Percentiles rank a stretch among this genome's conserved stretches.
These are phyloP conservation scores for Caenorhabditis imperialis DNA, from an alignment of 2,888 invertebrate species.

Conservation along the genomic window DNA sequence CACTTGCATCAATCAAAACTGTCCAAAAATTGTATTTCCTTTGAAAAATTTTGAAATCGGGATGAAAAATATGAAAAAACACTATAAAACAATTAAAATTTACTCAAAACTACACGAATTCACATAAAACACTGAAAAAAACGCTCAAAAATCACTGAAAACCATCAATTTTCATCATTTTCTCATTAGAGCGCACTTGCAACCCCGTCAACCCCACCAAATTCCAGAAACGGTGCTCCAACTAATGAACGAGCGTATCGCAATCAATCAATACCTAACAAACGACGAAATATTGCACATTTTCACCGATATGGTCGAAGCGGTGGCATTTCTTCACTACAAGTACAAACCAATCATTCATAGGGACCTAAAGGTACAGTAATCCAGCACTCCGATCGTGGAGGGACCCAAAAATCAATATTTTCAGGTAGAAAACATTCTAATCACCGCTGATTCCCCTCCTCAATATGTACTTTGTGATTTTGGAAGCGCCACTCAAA, in stretches of 20 bases:
- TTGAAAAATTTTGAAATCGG: too few species aligned
- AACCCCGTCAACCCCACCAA: too few species aligned
- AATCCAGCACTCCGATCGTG: slow-evolving; percentile 90
- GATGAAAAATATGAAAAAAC: too few species aligned
- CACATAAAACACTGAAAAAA: too few species aligned
- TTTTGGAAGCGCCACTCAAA: slow-evolving; percentile 93
- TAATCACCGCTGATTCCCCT: slow-evolving; percentile 83
- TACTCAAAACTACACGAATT: too few species aligned
- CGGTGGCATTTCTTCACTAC: slow-evolving; percentile 90
- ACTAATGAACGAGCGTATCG: slow-evolving; percentile 86
- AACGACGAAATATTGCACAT: slow-evolving; percentile 84
- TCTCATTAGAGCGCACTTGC: too few species aligned
- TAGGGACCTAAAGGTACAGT: slow-evolving; percentile 88
- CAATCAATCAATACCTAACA: slow-evolving; percentile 77
- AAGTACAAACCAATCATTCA: slow-evolving; percentile 94
- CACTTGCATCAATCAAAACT: too few species aligned
- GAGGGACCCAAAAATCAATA: slow-evolving; percentile 81
- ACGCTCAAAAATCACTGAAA: too few species aligned
- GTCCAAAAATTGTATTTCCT: too few species aligned
- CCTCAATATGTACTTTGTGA: slow-evolving; percentile 88
- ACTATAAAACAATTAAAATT: too few species aligned
- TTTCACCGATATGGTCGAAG: slow-evolving; percentile 92
- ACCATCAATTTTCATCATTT: too few species aligned
- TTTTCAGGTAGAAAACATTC: slow-evolving; percentile 87
- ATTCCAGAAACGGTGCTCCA: slow-evolving; percentile 84